Percentiles rank a stretch among this genome's conserved stretches.
phyloP scores from a whole-genome alignment of 2,797 vertebrate genomes.

The Agapornis canus region DNA sequence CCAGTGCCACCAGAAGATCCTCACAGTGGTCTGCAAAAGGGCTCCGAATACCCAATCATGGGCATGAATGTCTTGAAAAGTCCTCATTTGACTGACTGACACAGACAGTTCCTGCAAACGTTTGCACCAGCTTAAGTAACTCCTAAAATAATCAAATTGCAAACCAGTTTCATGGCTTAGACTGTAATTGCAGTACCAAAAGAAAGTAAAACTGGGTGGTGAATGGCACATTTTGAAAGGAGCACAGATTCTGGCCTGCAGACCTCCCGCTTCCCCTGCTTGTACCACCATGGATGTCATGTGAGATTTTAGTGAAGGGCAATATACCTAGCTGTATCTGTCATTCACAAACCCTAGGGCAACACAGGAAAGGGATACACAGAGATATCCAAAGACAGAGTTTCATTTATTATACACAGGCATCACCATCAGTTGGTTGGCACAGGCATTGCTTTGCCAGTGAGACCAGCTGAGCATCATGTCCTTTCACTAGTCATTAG shows the following conservation, averaged over 20 bases:
- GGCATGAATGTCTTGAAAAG: neutral
- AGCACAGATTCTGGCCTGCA: neutral
- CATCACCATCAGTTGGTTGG: accelerated
- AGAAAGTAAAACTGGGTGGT: neutral
- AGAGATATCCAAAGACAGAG: neutral
- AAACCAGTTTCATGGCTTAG: neutral
- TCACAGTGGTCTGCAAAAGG: neutral
- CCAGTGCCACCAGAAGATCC: neutral
- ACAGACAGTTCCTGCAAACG: neutral
- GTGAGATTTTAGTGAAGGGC: neutral
- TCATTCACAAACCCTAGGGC: neutral
- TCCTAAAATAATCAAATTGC: neutral
- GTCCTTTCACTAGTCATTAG: neutral
- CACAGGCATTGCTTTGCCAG: neutral
- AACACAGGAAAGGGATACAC: neutral
- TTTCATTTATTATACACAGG: neutral
- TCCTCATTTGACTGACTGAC: neutral
- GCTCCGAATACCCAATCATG: neutral
- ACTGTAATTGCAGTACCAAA: neutral
- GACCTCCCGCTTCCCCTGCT: neutral
- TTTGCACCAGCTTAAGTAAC: neutral
- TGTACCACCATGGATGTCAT: neutral
- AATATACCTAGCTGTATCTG: neutral
- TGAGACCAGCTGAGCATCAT: neutral
- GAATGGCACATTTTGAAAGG: neutral